Evolutionary conservation across 1,140 invertebrate species (phyloP).

Genomic region (Drosophila paulistorum): DNA sequence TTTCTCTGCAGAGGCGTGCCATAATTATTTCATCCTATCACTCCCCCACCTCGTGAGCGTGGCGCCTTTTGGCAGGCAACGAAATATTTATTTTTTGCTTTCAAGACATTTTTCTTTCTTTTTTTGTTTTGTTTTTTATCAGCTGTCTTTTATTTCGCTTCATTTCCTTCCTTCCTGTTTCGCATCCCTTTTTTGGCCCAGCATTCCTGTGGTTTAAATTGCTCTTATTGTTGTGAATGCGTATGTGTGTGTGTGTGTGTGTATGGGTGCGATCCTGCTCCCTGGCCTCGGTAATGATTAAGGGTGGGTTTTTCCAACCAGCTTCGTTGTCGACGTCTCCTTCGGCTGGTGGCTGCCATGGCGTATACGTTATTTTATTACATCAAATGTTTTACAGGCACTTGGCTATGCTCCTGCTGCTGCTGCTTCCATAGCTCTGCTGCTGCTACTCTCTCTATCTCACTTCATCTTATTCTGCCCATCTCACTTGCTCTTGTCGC

Average conservation of each 20-base stretch:
- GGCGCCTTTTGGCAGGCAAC: constrained; percentile 36
- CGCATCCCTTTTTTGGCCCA: constrained; percentile 47
- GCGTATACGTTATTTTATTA: constrained; percentile 82
- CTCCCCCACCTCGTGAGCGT: constrained; percentile 33
- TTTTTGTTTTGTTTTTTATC: not conserved
- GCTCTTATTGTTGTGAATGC: constrained; percentile 66
- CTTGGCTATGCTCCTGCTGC: constrained; percentile 34
- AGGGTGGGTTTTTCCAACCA: constrained; percentile 37
- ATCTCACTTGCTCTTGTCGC: constrained; percentile 28
- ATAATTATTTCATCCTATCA: constrained; percentile 45
- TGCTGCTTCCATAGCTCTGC: constrained; percentile 2
- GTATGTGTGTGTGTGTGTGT: constrained; percentile 36
- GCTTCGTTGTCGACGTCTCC: constrained; percentile 27
- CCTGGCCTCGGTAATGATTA: constrained; percentile 45
- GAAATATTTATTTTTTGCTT: constrained; percentile 48
- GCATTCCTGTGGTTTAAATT: constrained; percentile 80
- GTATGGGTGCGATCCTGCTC: constrained; percentile 22
- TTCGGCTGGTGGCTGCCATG: constrained; percentile 44
- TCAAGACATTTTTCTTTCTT: constrained; percentile 48
- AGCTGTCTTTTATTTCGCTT: constrained; percentile 55
- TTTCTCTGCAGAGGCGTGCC: constrained; percentile 4
- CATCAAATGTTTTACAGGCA: constrained; percentile 77
- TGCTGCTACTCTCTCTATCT: constrained; percentile 8
- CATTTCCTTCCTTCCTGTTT: constrained; percentile 49
- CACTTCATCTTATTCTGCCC: constrained; percentile 23